Evolutionary conservation across 92 coral and sea anemone genomes (phyloP).

Genomic region (Scolanthus callimorphus): DNA sequence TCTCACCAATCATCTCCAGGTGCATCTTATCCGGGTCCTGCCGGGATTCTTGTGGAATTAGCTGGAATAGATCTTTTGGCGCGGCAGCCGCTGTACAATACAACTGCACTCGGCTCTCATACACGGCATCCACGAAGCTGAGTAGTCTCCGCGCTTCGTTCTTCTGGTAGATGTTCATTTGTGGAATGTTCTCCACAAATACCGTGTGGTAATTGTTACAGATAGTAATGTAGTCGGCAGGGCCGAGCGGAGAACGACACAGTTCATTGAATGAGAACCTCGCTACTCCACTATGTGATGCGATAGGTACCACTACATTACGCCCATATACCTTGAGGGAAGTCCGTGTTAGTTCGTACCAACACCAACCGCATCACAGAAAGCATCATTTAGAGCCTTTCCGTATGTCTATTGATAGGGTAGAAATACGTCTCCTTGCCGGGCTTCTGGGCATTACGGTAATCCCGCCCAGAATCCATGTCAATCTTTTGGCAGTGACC

Average conservation of each 20-base stretch:
- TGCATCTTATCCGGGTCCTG: conserved; percentile 72
- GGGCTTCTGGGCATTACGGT: conserved; percentile 52
- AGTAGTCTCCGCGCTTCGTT: conserved; percentile 72
- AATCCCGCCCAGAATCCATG: conserved; percentile 58
- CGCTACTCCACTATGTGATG: conserved; percentile 70
- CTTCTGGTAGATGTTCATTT: conserved; percentile 74
- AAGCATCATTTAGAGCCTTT: conserved; percentile 56
- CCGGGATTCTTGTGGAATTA: conserved; percentile 52
- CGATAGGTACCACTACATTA: conserved; percentile 62
- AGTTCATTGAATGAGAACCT: conserved; percentile 71
- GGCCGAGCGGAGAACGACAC: conserved; percentile 71
- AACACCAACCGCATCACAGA: conserved; percentile 64
- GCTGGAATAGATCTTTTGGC: conserved; percentile 66
- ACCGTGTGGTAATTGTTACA: conserved; percentile 66
- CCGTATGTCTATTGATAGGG: conserved; percentile 47
- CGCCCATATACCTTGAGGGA: conserved; percentile 78
- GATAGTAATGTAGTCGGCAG: conserved; percentile 78
- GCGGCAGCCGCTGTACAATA: conserved; percentile 61
- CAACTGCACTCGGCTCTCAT: conserved; percentile 69
- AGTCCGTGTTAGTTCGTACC: conserved; percentile 51
- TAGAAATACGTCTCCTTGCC: conserved; percentile 53
- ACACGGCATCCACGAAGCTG: conserved; percentile 80
- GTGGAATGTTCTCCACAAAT: conserved; percentile 72
- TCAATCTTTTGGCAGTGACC: conserved; percentile 55
- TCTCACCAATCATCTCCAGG: conserved; percentile 80